Base-by-base conservation (phyloP, 2,888 invertebrate genomes). In the Phaedon cochleariae region DNA sequence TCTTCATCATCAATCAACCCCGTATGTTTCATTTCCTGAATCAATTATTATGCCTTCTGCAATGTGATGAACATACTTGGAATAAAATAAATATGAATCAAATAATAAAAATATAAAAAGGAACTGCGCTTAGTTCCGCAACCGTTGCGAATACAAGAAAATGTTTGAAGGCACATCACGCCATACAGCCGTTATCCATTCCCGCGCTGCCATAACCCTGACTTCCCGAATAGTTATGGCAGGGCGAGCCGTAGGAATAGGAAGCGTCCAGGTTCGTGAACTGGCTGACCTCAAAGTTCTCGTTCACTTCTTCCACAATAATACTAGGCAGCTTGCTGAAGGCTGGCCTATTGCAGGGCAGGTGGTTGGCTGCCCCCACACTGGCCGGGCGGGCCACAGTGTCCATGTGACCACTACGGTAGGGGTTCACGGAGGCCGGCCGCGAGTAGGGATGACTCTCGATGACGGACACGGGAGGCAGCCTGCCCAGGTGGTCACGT, bases 141-240 rank as follows among this genome's bases (percentile, higher is more conserved):
- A 17, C 21, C 41, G 26, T n/a, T n/a, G n/a, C n/a, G n/a, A n/a
- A n/a, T 57, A 46, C 54, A 37, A 45, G 22, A 54, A 37, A 55
- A 21, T 22, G 20, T 6, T 20, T 34, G 26, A 54, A 20, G 26
- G 17, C 62, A 60, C 22, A 66, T 85, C 86, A 89, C 77, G 88
- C 89, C 83, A 89, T 87, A 80, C 89, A 89, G 67, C 88, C 88
- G 76, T 88, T 89, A 78, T 88, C 88, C 73, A 88, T 84, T 75
- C 86, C 87, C 45, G 80, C 75, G 79, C 83, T 86, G 75, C 84
- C 85, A 77, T 87, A 85, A 82, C 86, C 87, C 76, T 86, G 86
- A 64, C 86, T 86, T 58, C 84, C 81, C 41, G 84, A 85, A 75
- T 87, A 87, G 57, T 85, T 87, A 76, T 88, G 88, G 80, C 88